phyloP scores from a whole-genome alignment of 1,140 invertebrate genomes.

The Drosophila yakuba region DNA sequence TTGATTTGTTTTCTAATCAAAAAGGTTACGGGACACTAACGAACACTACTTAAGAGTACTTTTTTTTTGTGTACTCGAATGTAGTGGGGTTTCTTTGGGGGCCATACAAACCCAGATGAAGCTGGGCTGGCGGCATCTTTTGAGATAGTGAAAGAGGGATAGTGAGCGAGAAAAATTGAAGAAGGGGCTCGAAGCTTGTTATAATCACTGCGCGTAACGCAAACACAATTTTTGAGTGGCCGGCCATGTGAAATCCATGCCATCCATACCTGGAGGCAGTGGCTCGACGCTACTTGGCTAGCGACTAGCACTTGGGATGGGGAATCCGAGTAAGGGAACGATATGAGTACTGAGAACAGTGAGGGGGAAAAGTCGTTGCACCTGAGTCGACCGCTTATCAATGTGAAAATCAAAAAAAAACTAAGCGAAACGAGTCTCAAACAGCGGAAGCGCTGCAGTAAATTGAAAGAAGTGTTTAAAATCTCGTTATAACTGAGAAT shows the following conservation, averaged over 20 bases:
- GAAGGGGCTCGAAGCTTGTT: conserved; percentile 49
- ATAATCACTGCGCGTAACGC: conserved; percentile 79
- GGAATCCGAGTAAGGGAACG: conserved; percentile 11
- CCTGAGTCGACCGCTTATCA: conserved; percentile 51
- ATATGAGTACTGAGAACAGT: conserved; percentile 18
- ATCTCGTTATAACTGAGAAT: conserved; percentile 43
- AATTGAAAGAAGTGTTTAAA: conserved; percentile 50
- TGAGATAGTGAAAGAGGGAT: conserved; percentile 45
- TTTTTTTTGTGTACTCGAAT: not conserved
- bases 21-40: no score
- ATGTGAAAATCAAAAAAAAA: conserved; percentile 51
- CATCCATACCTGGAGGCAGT: conserved; percentile 58
- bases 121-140: conserved; percentile 64
- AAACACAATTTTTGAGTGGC: conserved; percentile 81
- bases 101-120: conserved; percentile 5
- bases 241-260: conserved; percentile 71
- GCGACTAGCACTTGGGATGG: conserved; percentile 4
- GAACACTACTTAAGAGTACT: not conserved
- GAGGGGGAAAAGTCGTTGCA: conserved; percentile 55
- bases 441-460: conserved; percentile 44
- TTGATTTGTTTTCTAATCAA: no score
- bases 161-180: conserved; percentile 9
- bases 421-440: conserved; percentile 21
- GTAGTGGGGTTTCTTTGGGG: conserved; percentile 4
- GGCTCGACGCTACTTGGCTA: conserved; percentile 27